phyloP scores from a whole-genome alignment of 2,113 vertebrate genomes.

The Ia io region DNA sequence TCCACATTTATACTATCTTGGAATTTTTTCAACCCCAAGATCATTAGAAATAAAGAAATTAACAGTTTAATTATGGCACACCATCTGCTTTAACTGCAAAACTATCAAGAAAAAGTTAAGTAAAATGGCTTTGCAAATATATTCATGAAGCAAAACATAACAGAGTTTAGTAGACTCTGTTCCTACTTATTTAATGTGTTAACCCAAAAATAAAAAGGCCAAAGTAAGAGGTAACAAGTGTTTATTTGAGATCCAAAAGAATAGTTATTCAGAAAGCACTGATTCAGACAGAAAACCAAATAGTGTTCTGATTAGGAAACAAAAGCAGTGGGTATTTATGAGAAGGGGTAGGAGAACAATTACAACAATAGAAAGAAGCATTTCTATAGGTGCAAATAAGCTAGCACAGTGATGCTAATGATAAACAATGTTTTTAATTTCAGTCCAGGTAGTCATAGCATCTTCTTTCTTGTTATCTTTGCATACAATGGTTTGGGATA shows the following conservation, averaged over 20 bases:
- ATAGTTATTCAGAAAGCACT: neutral
- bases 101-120: neutral
- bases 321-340: neutral
- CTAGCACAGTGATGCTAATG: neutral
- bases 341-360: neutral
- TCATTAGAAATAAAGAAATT: conserved; percentile 25
- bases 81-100: neutral
- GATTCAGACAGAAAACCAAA: neutral
- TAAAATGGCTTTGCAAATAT: neutral
- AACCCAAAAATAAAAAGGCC: neutral
- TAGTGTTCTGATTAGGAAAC: neutral
- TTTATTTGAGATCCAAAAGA: neutral
- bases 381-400: neutral
- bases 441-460: too few relatives aligned
- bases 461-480: neutral
- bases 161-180: neutral
- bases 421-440: neutral
- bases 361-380: too few relatives aligned
- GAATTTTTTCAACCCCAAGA: conserved; percentile 24
- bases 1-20: neutral
- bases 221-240: neutral
- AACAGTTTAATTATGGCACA: neutral
- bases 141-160: neutral
- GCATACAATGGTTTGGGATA: neutral
- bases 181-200: neutral